phyloP scores from a whole-genome alignment of 2,888 invertebrate genomes.

The Torymus aiolomorphi region DNA sequence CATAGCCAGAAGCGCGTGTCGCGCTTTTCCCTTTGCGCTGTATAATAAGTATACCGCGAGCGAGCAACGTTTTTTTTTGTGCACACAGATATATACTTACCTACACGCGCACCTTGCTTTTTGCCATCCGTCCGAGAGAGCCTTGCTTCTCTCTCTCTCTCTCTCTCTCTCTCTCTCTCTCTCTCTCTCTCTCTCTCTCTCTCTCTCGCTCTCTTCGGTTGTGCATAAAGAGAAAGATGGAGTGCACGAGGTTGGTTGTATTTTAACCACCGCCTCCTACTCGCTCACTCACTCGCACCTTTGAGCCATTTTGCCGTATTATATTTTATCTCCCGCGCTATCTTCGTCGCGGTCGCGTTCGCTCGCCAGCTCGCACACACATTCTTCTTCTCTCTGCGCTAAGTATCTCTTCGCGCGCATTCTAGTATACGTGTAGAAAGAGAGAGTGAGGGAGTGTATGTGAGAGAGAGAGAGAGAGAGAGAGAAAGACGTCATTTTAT shows the following conservation, averaged over 20 bases:
- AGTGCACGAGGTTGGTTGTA: constrained; percentile 22
- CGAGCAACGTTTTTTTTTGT: too few species aligned
- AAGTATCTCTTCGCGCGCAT: too few species aligned
- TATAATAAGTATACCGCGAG: too few species aligned
- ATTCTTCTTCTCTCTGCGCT: constrained; percentile 22
- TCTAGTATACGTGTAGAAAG: too few species aligned
- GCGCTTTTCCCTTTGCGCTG: too few species aligned
- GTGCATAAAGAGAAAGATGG: neutral
- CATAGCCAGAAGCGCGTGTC: too few species aligned
- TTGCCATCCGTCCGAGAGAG: too few species aligned
- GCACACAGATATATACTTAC: too few species aligned
- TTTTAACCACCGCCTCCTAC: constrained; percentile 26
- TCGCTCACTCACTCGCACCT: neutral
- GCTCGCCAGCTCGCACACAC: neutral
- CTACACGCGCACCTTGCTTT: too few species aligned
- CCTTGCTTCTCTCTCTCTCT: constrained; percentile 7
- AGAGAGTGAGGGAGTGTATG: too few species aligned
- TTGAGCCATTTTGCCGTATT: constrained; percentile 29
- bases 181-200: constrained; percentile 15
- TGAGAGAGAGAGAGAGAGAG: too few species aligned
- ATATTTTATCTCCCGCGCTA: constrained; percentile 32
- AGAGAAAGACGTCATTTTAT: constrained; percentile 11
- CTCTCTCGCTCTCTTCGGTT: constrained; percentile 23
- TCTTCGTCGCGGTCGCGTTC: constrained; percentile 1
- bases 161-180: too few species aligned